These are phyloP conservation scores for Percina caprodes DNA, from an alignment of 2,113 vertebrate species.

Conservation along the genomic window DNA sequence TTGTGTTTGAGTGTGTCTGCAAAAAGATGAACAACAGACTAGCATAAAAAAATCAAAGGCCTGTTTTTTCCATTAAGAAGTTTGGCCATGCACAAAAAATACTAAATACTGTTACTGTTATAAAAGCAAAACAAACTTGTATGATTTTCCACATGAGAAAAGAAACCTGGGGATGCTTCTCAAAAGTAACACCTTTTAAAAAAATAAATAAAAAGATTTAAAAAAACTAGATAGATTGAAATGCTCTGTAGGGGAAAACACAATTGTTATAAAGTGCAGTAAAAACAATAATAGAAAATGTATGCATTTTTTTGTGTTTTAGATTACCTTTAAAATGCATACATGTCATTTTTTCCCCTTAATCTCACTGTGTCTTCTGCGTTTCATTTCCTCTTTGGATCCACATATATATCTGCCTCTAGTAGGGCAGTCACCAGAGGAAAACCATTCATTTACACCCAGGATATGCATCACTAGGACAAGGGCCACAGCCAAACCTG, in stretches of 20 bases:
- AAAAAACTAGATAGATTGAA: constrained; percentile 1
- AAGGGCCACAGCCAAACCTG: constrained; percentile 73
- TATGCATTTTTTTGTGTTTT: constrained; percentile 19
- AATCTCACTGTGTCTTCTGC: constrained; percentile 1
- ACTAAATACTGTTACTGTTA: neutral
- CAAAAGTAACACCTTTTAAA: neutral
- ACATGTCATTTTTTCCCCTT: neutral
- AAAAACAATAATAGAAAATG: constrained; percentile 31
- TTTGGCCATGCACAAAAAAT: neutral
- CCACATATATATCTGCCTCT: constrained; percentile 35
- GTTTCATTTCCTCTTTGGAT: constrained; percentile 46
- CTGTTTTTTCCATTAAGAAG: constrained; percentile 7
- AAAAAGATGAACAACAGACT: constrained; percentile 1
- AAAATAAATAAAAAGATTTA: neutral
- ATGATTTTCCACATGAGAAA: constrained; percentile 6
- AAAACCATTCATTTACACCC: constrained; percentile 72
- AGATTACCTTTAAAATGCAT: constrained; percentile 32
- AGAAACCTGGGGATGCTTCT: constrained; percentile 22
- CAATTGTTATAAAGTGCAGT: neutral
- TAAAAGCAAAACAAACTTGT: neutral
- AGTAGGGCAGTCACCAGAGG: constrained; percentile 41
- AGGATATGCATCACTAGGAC: constrained; percentile 81
- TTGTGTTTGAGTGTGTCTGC: neutral
- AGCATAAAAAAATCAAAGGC: neutral
- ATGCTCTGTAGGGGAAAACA: constrained; percentile 21